These are phyloP conservation scores for Leucosticte australis DNA, from an alignment of 2,113 vertebrate species.

Conservation along the genomic window DNA sequence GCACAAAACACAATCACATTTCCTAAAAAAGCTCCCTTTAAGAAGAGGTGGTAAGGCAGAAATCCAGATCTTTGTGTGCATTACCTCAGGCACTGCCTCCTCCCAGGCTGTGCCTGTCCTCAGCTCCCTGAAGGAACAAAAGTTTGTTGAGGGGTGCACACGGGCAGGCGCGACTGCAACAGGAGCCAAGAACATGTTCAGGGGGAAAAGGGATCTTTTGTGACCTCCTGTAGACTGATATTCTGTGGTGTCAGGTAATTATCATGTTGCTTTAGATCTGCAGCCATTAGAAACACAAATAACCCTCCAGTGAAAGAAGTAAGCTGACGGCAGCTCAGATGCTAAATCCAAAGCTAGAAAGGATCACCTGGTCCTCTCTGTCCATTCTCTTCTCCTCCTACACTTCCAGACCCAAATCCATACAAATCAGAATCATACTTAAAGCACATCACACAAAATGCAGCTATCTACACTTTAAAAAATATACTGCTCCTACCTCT, in stretches of 20 bases:
- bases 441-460: not conserved
- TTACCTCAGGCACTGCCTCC: not conserved
- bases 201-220: not conserved
- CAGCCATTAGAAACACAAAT: not conserved
- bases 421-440: not conserved
- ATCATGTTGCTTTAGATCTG: not conserved
- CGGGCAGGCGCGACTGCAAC: not conserved
- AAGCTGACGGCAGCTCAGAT: not conserved
- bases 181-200: not conserved
- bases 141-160: fast-evolving
- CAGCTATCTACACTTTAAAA: not conserved
- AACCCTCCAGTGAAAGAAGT: not conserved
- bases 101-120: not conserved
- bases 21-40: not conserved
- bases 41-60: not conserved
- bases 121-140: not conserved
- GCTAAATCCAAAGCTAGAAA: not conserved
- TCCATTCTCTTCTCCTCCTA: not conserved
- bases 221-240: not conserved
- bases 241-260: not conserved
- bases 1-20: not conserved
- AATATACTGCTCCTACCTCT: not conserved
- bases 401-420: not conserved
- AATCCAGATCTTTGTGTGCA: not conserved
- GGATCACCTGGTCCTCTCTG: not conserved